Conservation (phyloP, 2,888 invertebrate species). For the Pyrrhia umbra region DNA sequence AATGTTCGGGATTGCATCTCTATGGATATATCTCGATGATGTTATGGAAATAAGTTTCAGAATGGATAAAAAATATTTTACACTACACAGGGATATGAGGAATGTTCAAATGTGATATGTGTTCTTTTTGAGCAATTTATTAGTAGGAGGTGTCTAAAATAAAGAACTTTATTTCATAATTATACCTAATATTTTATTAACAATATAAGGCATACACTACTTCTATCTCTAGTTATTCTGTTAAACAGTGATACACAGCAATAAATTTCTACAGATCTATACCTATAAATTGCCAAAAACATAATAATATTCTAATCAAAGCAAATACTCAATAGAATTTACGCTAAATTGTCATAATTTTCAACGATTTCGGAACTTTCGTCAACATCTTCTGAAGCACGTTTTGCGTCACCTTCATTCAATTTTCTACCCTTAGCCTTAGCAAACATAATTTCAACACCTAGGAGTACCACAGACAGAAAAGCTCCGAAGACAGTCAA, state of each 20-base stretch:
- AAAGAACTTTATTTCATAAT: too few species aligned
- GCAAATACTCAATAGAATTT: background rate
- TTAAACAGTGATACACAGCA: background rate
- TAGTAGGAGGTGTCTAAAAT: too few species aligned
- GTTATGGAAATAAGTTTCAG: too few species aligned
- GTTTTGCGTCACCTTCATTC: conserved; percentile 8
- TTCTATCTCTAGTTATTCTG: too few species aligned
- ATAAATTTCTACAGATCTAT: background rate
- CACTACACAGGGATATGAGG: too few species aligned
- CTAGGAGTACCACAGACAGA: conserved; percentile 72
- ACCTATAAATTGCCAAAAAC: background rate
- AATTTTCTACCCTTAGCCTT: conserved; percentile 53
- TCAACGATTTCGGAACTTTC: conserved; percentile 7
- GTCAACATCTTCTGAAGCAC: background rate
- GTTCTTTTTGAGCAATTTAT: too few species aligned
- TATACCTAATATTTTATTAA: too few species aligned
- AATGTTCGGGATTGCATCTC: too few species aligned
- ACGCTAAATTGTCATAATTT: conserved; percentile 9
- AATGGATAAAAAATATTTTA: too few species aligned
- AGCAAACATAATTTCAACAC: conserved; percentile 70
- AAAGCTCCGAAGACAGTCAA: conserved; percentile 68
- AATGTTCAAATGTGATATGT: too few species aligned
- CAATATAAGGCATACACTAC: background rate
- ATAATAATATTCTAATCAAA: too few species aligned
- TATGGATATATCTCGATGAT: too few species aligned